A percentile compares a stretch with the other conserved stretches of the same genome.
Conservation (phyloP, 2,113 vertebrate species). For the Lycaon pictus region DNA sequence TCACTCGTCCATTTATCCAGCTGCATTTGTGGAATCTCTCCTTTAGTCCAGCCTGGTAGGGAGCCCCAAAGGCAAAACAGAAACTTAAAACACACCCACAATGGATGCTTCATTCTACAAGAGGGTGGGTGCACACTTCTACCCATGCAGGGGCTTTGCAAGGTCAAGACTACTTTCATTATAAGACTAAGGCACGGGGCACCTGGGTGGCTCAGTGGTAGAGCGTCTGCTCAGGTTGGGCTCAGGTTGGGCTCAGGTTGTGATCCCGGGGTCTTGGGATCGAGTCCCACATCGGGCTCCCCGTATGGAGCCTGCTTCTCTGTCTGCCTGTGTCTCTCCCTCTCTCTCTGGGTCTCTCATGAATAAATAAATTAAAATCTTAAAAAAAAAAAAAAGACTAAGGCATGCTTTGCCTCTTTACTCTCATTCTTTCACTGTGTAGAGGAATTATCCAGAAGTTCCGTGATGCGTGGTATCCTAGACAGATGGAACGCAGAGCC, state of each 20-base stretch:
- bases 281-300: no score
- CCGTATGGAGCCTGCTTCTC: no score
- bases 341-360: no score
- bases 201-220: no score
- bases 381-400: neutral
- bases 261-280: no score
- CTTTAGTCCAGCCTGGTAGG: slow-evolving; percentile 46
- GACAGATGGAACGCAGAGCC: neutral
- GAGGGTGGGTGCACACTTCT: neutral
- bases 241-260: no score
- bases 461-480: neutral
- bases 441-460: neutral
- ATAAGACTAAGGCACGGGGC: neutral
- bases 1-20: neutral
- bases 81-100: neutral
- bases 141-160: neutral
- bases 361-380: no score
- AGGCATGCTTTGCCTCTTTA: neutral
- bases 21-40: slow-evolving; percentile 2
- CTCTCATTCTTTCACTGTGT: neutral
- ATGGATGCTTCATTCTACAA: neutral
- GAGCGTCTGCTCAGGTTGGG: no score
- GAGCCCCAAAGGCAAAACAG: slow-evolving; percentile 13
- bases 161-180: neutral
- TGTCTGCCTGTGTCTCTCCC: no score